Conservation (phyloP, 2,113 vertebrate species). For the Rousettus leschenaultii region DNA sequence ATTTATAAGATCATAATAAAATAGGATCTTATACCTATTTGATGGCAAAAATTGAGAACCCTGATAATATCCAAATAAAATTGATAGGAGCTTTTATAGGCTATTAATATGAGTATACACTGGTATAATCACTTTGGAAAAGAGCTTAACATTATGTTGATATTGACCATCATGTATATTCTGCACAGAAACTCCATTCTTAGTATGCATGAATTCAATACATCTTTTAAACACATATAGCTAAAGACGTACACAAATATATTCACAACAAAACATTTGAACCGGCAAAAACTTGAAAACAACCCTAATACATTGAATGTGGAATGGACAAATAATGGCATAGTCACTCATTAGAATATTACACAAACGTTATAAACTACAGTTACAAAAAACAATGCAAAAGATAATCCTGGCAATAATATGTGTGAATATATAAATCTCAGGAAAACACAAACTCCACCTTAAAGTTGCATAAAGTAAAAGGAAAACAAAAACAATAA, state of each 20-base stretch:
- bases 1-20: neutral
- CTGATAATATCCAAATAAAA: neutral
- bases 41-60: neutral
- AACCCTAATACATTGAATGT: neutral
- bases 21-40: neutral
- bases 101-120: neutral
- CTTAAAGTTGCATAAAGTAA: neutral
- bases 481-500: neutral
- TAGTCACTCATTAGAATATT: neutral
- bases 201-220: neutral
- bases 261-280: neutral
- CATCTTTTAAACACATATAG: neutral
- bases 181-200: neutral
- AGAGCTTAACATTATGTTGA: neutral
- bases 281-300: neutral
- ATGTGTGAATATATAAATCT: neutral
- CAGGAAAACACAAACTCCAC: neutral
- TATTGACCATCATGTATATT: neutral
- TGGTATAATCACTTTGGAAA: neutral
- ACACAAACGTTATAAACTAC: neutral
- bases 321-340: neutral
- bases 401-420: neutral
- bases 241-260: neutral
- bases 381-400: neutral
- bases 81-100: neutral